Base-by-base conservation (phyloP, 1,140 invertebrate genomes). In the Aleiodes sp. region DNA sequence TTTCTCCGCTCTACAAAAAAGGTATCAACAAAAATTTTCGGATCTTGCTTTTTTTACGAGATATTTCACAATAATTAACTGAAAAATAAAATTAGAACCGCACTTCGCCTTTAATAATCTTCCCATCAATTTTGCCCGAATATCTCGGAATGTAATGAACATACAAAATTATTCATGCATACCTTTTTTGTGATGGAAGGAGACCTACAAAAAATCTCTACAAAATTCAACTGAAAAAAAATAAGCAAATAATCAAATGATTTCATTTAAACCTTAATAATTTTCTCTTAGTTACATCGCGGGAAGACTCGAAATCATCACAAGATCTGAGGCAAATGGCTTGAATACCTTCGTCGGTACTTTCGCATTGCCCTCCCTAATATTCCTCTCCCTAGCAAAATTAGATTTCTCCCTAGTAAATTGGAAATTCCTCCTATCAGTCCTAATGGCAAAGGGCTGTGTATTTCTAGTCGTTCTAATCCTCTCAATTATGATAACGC, bases 321-420 rank as follows among this genome's bases (percentile, higher is more conserved):
- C 93, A 63, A 90, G 92, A 80, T 88, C 88, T 14, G 96, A 98
- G 87, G 91, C 93, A n/a, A 94, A 94, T 85, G 96, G 97, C 2
- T 88, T 99, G 43, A 94, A 94, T 52, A 94, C 93, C 59, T 98
- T 98, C 88, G 94, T 98, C 0, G 94, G 95, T 21, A 96, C 93
- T 37, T 98, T 98, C 87, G 93, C 95, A 16, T 80, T 99, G 37
- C 97, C 97, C 52, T 93, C 95, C 2, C 82, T 98, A 4, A 96
- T 99, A 75, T 98, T 99, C 78, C 87, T 94, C 69, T 97, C 94
- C 26, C 85, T 99, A 80, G 94, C 94, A 31, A 90, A 93, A 75
- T 85, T 98, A 6, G 90, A 98, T 78, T 93, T 98, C 77, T 90
- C 86, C 16, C 88, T 90, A 26, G 94, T 96, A 0, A 96, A 98